Base-by-base conservation (phyloP, 1,140 invertebrate species). In the Trissolcus basalis region DNA sequence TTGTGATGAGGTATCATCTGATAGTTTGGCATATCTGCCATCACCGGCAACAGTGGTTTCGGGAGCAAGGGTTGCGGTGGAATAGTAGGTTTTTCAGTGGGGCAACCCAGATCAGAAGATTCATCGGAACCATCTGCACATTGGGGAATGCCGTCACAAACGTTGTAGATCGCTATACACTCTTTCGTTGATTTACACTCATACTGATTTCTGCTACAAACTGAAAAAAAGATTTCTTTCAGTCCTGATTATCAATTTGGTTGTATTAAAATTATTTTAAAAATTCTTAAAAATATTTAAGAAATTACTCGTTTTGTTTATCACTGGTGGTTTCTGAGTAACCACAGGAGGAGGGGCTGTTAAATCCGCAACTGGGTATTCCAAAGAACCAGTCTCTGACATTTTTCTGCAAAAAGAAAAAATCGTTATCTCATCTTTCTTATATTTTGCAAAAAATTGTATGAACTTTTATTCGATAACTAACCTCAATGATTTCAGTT, bases 151-250 rank as follows among this genome's bases (percentile, higher is more conserved):
- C 96, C 96, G 89, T 99, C 96, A 82, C 97, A 99, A 1, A 95
- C 95, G 85, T 98, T 97, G 85, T 98, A 98, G 74, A 97, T 94
- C 1, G 96, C 96, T 76, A 99, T 97, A 82, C 97, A 99, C 83
- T 98, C 97, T 16, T 92, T 92, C 16, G 92, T 93, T 33, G 92
- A 92, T 60, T 93, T 92, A 81, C 96, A 98, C 84, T 94, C 92
- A 83, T 97, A 97, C 85, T 98, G 95, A 86, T 94, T 95, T 48
- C 93, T 90, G 70, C 92, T 94, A 86, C 95, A 96, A 55, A 90
- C 86, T 78, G 80, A 51, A 56, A 48, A 45, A 48, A 49, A 27
- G 32, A 33, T 15, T 49, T 13, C 10, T 43, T 51, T 45, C 15
- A 27, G 19, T 27, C 19, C n/a, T n/a, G n/a, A n/a, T n/a, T n/a